Evolutionary conservation across 1,140 invertebrate genomes (phyloP).

Genomic region (Zelostemma sp.): DNA sequence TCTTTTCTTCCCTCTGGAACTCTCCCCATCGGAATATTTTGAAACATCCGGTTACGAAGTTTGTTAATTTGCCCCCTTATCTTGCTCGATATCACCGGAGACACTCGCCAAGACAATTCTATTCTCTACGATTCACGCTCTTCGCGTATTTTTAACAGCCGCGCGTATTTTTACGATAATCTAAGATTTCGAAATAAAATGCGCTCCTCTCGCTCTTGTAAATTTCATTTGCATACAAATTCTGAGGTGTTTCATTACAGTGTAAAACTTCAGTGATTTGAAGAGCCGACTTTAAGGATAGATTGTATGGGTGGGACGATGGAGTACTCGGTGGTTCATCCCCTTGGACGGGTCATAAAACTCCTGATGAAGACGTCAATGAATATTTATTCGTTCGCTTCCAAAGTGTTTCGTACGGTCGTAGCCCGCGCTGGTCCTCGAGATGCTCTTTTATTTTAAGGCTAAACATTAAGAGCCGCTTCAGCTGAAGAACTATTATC

Average conservation of each 20-base stretch:
- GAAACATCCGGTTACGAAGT: conserved; percentile 23
- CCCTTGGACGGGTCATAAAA: conserved; percentile 55
- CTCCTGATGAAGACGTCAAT: conserved; percentile 67
- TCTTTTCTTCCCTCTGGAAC: conserved; percentile 14
- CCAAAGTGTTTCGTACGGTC: conserved; percentile 46
- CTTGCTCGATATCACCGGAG: background rate
- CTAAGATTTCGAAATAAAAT: too few relatives aligned
- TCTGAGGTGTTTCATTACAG: conserved; percentile 2
- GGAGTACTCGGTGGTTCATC: conserved; percentile 11
- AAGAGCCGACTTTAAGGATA: background rate
- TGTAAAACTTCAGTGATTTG: conserved; percentile 1
- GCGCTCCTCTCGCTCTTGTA: background rate
- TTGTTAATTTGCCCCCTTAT: conserved; percentile 12
- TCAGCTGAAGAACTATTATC: conserved; percentile 38
- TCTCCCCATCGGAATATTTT: conserved; percentile 7
- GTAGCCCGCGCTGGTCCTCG: conserved; percentile 20
- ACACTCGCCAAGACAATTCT: conserved; percentile 4
- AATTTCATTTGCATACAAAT: conserved; percentile 14
- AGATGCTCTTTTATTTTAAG: conserved; percentile 53
- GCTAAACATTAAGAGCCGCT: conserved; percentile 46
- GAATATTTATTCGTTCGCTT: conserved; percentile 64
- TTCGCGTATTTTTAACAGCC: background rate
- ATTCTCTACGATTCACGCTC: too few relatives aligned
- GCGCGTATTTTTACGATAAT: background rate
- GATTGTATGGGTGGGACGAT: conserved; percentile 3